Evolutionary conservation across 2,113 vertebrate species (phyloP).

Genomic region (Acrocephalus arundinaceus): DNA sequence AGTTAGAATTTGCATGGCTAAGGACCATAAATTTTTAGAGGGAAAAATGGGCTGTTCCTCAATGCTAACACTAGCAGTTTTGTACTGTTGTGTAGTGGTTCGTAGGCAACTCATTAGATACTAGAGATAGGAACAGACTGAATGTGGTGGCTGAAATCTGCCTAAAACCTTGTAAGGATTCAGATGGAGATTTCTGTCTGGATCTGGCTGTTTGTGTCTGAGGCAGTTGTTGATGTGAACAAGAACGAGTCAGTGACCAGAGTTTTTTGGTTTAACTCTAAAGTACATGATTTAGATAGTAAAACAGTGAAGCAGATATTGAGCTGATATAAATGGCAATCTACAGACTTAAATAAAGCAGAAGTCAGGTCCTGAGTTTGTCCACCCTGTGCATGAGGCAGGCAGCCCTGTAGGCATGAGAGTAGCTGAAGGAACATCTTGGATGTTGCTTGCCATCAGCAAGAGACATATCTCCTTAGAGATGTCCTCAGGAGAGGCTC

Average conservation of each 20-base stretch:
- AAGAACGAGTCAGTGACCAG: neutral
- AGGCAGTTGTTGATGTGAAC: neutral
- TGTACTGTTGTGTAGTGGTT: conserved; percentile 7
- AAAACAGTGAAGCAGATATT: neutral
- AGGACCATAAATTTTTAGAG: conserved; percentile 42
- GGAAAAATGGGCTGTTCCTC: conserved; percentile 23
- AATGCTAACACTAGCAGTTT: conserved; percentile 48
- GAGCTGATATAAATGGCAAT: neutral
- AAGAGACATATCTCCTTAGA: neutral
- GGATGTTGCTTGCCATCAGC: neutral
- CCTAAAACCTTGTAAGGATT: neutral
- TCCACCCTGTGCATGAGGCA: neutral
- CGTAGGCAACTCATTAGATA: neutral
- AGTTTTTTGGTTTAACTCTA: neutral
- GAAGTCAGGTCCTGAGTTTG: neutral
- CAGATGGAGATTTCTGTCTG: neutral
- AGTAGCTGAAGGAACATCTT: neutral
- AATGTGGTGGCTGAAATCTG: neutral
- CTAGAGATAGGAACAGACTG: neutral
- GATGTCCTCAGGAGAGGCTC: neutral
- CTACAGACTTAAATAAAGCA: neutral
- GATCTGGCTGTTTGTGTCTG: neutral
- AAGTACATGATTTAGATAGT: neutral
- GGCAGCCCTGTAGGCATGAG: neutral
- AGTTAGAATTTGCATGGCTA: conserved; percentile 38